These are phyloP conservation scores for Gallinago paraguaiae DNA, from an alignment of 2,113 vertebrate genomes.

Conservation along the genomic window DNA sequence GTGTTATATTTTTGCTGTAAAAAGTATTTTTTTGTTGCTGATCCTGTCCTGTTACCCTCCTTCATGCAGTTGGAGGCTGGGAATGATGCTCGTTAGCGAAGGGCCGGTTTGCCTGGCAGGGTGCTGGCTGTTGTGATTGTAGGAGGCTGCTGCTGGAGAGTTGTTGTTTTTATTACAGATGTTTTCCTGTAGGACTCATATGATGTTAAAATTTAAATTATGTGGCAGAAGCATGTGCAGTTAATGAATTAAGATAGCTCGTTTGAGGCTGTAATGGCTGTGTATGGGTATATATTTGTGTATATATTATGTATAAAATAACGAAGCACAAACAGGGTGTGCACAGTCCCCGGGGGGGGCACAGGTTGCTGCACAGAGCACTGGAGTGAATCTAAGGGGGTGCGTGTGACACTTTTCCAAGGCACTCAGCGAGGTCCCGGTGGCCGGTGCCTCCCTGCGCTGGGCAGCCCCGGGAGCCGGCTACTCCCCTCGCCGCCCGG, in stretches of 20 bases:
- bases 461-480: background rate
- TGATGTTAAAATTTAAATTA: background rate
- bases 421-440: background rate
- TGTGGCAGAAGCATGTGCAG: background rate
- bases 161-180: background rate
- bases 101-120: background rate
- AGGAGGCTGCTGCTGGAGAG: background rate
- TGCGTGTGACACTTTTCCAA: background rate
- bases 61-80: background rate
- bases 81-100: background rate
- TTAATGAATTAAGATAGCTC: background rate
- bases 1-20: background rate
- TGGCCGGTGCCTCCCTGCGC: background rate
- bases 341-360: background rate
- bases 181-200: background rate
- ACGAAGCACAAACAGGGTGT: background rate
- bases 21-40: background rate
- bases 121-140: background rate
- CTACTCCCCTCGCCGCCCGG: conserved; percentile 44
- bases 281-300: background rate
- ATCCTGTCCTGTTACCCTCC: background rate
- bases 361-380: background rate
- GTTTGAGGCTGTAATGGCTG: background rate
- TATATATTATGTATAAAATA: background rate
- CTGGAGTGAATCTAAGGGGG: background rate